Conservation (phyloP, 2,113 vertebrate species). For the Salvelinus alpinus region DNA sequence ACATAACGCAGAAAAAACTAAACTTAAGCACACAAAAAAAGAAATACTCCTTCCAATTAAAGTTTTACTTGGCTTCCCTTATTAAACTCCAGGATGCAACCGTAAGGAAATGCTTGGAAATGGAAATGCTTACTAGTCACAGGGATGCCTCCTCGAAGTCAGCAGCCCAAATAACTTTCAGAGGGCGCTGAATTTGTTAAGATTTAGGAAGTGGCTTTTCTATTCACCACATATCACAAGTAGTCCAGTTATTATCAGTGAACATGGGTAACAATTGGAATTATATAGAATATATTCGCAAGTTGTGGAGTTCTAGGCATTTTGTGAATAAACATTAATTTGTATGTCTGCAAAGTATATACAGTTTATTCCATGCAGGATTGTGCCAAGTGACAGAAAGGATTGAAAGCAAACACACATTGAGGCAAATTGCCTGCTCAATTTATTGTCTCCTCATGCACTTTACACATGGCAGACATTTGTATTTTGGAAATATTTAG, state of each 20-base stretch:
- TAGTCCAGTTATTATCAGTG: background rate
- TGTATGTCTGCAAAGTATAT: too few relatives aligned
- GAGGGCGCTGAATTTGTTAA: slow-evolving; percentile 41
- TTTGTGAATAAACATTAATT: too few relatives aligned
- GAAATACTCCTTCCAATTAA: slow-evolving; percentile 15
- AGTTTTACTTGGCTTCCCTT: slow-evolving; percentile 15
- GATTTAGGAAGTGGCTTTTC: slow-evolving; percentile 50
- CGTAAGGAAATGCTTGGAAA: slow-evolving; percentile 30
- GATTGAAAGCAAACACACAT: too few relatives aligned
- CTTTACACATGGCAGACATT: background rate
- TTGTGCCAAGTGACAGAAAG: too few relatives aligned
- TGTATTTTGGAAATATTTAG: background rate
- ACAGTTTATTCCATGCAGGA: too few relatives aligned
- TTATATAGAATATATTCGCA: too few relatives aligned
- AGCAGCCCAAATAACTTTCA: slow-evolving; percentile 51
- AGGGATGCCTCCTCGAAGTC: slow-evolving; percentile 50
- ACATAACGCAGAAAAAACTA: background rate
- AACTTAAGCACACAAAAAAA: slow-evolving; percentile 1
- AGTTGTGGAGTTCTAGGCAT: too few relatives aligned
- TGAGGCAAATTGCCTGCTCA: too few relatives aligned
- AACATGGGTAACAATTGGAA: too few relatives aligned
- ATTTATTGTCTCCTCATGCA: too few relatives aligned
- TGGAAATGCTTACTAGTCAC: slow-evolving; percentile 23
- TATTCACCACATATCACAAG: background rate
- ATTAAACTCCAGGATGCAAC: slow-evolving; percentile 16